phyloP scores from a whole-genome alignment of 2,797 vertebrate species.

The Lacerta bilineata region DNA sequence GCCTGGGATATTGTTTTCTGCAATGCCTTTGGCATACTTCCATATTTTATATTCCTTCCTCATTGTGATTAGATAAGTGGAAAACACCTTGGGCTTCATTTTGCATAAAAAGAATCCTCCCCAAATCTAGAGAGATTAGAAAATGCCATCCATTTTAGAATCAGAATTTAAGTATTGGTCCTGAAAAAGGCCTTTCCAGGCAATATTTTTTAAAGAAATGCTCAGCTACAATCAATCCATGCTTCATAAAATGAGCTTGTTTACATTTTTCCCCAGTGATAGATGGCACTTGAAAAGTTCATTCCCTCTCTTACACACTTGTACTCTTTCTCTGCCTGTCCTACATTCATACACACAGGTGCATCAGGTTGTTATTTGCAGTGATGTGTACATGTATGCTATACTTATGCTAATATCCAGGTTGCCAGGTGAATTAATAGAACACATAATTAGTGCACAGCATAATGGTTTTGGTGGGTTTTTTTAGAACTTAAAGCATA shows the following conservation, averaged over 20 bases:
- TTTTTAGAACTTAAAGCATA: too few relatives aligned
- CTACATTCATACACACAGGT: too few relatives aligned
- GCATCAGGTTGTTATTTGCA: too few relatives aligned
- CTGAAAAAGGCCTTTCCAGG: neutral
- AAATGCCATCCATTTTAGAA: neutral
- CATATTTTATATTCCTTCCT: conserved; percentile 14
- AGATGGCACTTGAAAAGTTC: too few relatives aligned
- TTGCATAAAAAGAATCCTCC: neutral
- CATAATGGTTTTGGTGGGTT: too few relatives aligned
- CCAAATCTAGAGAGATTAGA: neutral
- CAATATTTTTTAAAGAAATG: neutral
- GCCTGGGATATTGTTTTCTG: conserved; percentile 60
- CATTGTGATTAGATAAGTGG: neutral
- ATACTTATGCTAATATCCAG: too few relatives aligned
- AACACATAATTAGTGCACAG: too few relatives aligned
- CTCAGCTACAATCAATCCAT: neutral
- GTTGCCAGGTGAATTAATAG: too few relatives aligned
- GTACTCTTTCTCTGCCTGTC: too few relatives aligned
- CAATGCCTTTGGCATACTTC: conserved; percentile 12
- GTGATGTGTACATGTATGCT: too few relatives aligned
- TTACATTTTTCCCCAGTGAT: too few relatives aligned
- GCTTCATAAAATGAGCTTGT: neutral
- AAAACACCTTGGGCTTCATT: conserved; percentile 6
- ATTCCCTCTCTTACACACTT: too few relatives aligned
- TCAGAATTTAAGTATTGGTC: neutral